phyloP scores from a whole-genome alignment of 2,888 invertebrate species.

The Monoplex corrugatus region DNA sequence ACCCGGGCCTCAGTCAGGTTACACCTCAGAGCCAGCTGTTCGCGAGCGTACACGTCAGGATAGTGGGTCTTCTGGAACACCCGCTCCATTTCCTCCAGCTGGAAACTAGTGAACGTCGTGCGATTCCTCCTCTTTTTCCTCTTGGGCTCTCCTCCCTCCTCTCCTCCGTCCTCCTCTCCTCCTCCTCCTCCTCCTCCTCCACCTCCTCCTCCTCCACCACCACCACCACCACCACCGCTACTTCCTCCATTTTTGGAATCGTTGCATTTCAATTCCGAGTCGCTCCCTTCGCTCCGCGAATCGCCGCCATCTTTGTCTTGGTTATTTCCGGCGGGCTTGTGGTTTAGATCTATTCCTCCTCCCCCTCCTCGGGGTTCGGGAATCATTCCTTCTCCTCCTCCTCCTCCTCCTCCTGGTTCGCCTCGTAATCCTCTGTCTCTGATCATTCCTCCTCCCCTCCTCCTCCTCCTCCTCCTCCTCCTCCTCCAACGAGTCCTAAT shows the following conservation, averaged over 20 bases:
- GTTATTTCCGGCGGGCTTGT: not conserved
- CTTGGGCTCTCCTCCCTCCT: constrained; percentile 64
- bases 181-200: constrained; percentile 36
- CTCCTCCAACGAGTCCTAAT: not conserved
- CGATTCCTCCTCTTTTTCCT: constrained; percentile 81
- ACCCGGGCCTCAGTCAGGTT: constrained; percentile 81
- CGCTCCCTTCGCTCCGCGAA: constrained; percentile 6
- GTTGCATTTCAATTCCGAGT: constrained; percentile 5
- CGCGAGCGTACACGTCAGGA: constrained; percentile 81
- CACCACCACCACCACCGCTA: not conserved
- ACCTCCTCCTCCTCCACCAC: not conserved
- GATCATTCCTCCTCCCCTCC: not conserved
- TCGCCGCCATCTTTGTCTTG: constrained; percentile 24
- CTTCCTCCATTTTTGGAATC: not conserved
- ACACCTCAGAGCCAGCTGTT: constrained; percentile 80
- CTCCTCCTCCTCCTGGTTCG: constrained; percentile 8
- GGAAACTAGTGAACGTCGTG: constrained; percentile 81
- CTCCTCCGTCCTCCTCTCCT: constrained; percentile 48
- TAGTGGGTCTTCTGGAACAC: constrained; percentile 82
- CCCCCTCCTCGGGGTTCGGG: not conserved
- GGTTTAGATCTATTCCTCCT: not conserved
- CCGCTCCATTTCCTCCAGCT: constrained; percentile 81
- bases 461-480: not conserved
- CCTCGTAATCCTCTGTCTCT: not conserved
- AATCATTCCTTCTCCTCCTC: constrained; percentile 4